phyloP scores from a whole-genome alignment of 2,113 vertebrate species.

The Sialia sialis region DNA sequence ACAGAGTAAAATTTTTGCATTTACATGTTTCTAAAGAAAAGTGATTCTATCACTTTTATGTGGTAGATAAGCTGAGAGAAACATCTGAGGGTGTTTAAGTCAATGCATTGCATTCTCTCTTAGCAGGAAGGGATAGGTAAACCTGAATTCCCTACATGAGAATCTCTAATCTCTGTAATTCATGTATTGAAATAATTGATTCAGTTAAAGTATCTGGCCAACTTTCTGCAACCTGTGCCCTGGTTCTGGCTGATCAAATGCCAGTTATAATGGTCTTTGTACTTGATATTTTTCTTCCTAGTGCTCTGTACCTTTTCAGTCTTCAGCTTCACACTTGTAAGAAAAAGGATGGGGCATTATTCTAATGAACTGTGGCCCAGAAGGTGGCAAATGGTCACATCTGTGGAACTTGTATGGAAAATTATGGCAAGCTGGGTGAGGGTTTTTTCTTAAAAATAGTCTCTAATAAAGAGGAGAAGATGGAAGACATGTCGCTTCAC shows the following conservation, averaged over 20 bases:
- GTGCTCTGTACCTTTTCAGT: constrained; percentile 81
- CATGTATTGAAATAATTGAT: constrained; percentile 72
- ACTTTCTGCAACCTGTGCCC: constrained; percentile 78
- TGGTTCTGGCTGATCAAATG: constrained; percentile 83
- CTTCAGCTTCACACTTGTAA: constrained; percentile 86
- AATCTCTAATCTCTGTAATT: constrained; percentile 70
- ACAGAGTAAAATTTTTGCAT: background rate
- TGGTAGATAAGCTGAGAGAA: background rate
- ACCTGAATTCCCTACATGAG: constrained; percentile 71
- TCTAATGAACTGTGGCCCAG: constrained; percentile 82
- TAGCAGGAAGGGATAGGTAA: constrained; percentile 47
- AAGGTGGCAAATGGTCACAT: constrained; percentile 77
- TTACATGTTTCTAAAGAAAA: background rate
- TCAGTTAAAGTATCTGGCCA: constrained; percentile 71
- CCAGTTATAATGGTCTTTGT: constrained; percentile 75
- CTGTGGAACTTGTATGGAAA: constrained; percentile 83
- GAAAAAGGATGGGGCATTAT: constrained; percentile 81
- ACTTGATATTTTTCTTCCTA: constrained; percentile 78
- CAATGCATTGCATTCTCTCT: background rate
- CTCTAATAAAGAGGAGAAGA: background rate
- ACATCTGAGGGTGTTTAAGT: background rate
- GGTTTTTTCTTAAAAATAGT: background rate
- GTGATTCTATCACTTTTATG: background rate
- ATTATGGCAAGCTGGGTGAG: constrained; percentile 80
- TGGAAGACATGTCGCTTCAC: background rate